Conservation (phyloP, 2,888 invertebrate species). For the Cosmia trapezina region DNA sequence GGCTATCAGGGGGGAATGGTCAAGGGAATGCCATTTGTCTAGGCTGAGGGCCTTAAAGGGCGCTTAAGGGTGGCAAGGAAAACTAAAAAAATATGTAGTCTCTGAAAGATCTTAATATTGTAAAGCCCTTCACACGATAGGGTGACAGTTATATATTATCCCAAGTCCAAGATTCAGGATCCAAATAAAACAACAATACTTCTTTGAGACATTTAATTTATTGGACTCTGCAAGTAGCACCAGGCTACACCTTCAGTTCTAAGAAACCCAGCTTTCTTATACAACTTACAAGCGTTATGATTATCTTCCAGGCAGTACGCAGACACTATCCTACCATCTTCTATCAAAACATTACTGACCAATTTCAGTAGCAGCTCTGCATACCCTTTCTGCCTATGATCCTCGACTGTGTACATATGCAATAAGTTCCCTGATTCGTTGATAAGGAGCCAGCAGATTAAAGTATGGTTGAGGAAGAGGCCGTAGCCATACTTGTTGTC, state of each 20-base stretch:
- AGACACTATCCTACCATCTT: slow-evolving; percentile 69
- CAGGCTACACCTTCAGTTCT: slow-evolving; percentile 65
- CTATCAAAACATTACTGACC: slow-evolving; percentile 71
- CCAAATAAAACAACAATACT: neutral
- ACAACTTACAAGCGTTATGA: slow-evolving; percentile 71
- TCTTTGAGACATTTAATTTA: slow-evolving; percentile 10
- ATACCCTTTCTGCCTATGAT: slow-evolving; percentile 77
- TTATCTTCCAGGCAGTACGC: slow-evolving; percentile 75
- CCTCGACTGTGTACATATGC: slow-evolving; percentile 77
- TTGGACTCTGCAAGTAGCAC: slow-evolving; percentile 59
- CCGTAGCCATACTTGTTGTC: slow-evolving; percentile 75
- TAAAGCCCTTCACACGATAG: neutral
- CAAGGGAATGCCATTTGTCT: too few species aligned
- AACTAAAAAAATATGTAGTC: neutral
- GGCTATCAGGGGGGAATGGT: too few species aligned
- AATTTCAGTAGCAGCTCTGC: slow-evolving; percentile 75
- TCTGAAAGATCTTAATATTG: too few species aligned
- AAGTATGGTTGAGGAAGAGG: slow-evolving; percentile 67
- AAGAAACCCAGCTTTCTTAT: slow-evolving; percentile 73
- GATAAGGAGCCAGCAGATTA: slow-evolving; percentile 76
- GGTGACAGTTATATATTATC: neutral
- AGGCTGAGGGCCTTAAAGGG: too few species aligned
- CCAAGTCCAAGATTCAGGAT: neutral
- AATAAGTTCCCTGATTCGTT: slow-evolving; percentile 76
- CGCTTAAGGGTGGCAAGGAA: neutral